Evolutionary conservation across 2,113 vertebrate genomes (phyloP).

Genomic region (Oryzias woworae): DNA sequence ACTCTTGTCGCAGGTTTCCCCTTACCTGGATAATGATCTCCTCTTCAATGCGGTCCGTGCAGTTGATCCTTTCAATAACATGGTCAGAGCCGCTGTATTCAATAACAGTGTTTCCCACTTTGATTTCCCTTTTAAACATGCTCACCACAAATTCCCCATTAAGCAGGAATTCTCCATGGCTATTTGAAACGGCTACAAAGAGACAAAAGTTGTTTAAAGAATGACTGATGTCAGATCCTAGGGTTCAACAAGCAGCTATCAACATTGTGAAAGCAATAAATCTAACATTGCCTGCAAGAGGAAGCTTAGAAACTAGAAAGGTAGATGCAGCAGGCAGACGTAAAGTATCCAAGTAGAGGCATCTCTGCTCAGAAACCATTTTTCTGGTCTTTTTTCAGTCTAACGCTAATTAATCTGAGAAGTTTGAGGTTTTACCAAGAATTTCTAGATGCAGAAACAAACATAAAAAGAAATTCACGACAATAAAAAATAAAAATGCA

Average conservation of each 20-base stretch:
- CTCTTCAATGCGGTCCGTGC: constrained; percentile 92
- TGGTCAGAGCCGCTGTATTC: constrained; percentile 97
- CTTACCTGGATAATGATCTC: constrained; percentile 93
- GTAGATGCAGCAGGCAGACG: constrained; percentile 46
- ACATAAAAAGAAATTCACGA: too few species aligned
- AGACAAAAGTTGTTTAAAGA: constrained; percentile 19
- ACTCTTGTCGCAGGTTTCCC: too few species aligned
- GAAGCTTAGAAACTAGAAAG: constrained; percentile 42
- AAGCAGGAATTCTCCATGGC: constrained; percentile 92
- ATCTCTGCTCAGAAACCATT: constrained; percentile 81
- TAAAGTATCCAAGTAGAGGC: constrained; percentile 64
- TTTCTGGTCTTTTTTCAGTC: constrained; percentile 82
- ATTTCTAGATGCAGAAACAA: too few species aligned
- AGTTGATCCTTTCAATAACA: constrained; percentile 92
- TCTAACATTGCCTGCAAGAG: background rate
- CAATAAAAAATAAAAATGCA: too few species aligned
- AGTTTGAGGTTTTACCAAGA: too few species aligned
- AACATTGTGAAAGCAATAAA: background rate
- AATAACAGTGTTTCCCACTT: constrained; percentile 88
- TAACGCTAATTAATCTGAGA: constrained; percentile 81
- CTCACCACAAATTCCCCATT: constrained; percentile 98
- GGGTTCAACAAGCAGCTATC: too few species aligned
- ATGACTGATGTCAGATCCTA: background rate
- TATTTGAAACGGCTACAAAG: constrained; percentile 88
- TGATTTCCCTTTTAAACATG: constrained; percentile 99